Conservation (phyloP, 1,140 invertebrate genomes). For the Pseudomyrmex dendroicus region DNA sequence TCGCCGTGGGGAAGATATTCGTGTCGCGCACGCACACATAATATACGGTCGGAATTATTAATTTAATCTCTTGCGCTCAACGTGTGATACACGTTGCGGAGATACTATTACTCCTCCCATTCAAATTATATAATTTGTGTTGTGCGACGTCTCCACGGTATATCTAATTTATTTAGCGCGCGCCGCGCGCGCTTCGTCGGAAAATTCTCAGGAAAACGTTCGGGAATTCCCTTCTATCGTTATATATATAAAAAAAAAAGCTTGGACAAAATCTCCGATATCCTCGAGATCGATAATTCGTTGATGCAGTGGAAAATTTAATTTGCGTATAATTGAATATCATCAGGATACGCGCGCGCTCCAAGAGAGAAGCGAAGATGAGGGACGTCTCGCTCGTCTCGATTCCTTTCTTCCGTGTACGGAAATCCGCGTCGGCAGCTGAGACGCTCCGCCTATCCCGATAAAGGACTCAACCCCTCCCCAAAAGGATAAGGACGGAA, state of each 20-base stretch:
- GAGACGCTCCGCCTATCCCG: not conserved
- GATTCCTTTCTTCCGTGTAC: conserved; percentile 20
- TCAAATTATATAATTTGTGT: conserved; percentile 34
- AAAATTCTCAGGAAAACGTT: conserved; percentile 9
- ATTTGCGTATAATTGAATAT: conserved; percentile 54
- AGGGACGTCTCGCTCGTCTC: not conserved
- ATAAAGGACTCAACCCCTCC: conserved; percentile 13
- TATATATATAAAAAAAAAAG: not conserved
- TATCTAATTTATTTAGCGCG: conserved; percentile 17
- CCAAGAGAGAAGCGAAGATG: no score
- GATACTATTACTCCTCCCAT: conserved; percentile 13
- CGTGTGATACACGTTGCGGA: not conserved
- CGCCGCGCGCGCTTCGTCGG: not conserved
- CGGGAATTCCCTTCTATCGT: conserved; percentile 1
- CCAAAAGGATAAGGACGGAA: not conserved
- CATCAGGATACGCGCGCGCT: not conserved
- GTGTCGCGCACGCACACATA: not conserved
- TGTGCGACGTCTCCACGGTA: not conserved
- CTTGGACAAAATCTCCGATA: conserved; percentile 16
- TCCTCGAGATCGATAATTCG: conserved; percentile 40
- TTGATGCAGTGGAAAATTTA: conserved; percentile 43
- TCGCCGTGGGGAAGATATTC: not conserved
- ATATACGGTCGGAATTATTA: conserved; percentile 38
- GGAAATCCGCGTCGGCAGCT: conserved; percentile 25
- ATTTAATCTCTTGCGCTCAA: conserved; percentile 22